Evolutionary conservation across 2,888 invertebrate species (phyloP).

Genomic region (Drosophila pseudotakahashii): DNA sequence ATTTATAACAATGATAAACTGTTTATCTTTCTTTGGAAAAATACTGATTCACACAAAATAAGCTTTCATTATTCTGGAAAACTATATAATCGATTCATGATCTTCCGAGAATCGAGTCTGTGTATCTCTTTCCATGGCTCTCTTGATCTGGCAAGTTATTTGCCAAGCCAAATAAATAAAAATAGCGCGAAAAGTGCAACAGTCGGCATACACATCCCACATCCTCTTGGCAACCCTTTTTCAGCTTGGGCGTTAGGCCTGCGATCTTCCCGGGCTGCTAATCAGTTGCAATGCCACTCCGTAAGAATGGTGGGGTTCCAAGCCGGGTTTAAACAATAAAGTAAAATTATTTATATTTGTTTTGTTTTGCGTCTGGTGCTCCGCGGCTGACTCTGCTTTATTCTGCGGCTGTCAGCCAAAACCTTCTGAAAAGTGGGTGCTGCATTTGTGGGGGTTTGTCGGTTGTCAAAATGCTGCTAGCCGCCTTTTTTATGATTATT

Average conservation of each 20-base stretch:
- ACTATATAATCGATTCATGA: constrained; percentile 2
- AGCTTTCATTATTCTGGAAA: not conserved
- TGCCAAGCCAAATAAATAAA: constrained; percentile 59
- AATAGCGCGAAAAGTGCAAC: constrained; percentile 52
- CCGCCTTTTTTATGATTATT: constrained; percentile 75
- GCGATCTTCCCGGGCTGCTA: constrained; percentile 20
- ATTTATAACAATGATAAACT: not conserved
- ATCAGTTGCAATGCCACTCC: constrained; percentile 40
- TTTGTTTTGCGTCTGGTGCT: constrained; percentile 24
- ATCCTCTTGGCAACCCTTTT: constrained; percentile 8
- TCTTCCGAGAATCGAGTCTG: constrained; percentile 1
- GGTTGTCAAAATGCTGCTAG: constrained; percentile 64
- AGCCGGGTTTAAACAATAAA: constrained; percentile 63
- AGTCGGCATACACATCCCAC: constrained; percentile 14
- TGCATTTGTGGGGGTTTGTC: constrained; percentile 31
- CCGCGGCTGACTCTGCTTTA: constrained; percentile 27
- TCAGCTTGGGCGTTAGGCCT: not conserved
- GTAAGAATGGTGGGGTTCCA: constrained; percentile 23
- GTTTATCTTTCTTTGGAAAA: not conserved
- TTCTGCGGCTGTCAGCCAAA: constrained; percentile 69
- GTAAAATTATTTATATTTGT: constrained; percentile 71
- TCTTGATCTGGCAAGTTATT: constrained; percentile 26
- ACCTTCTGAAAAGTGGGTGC: constrained; percentile 27
- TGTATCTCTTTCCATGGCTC: not conserved
- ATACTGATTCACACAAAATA: not conserved